A percentile compares a stretch with the other conserved stretches of the same genome.
phyloP scores from a whole-genome alignment of 2,888 invertebrate species.

The Thereva nobilitata region DNA sequence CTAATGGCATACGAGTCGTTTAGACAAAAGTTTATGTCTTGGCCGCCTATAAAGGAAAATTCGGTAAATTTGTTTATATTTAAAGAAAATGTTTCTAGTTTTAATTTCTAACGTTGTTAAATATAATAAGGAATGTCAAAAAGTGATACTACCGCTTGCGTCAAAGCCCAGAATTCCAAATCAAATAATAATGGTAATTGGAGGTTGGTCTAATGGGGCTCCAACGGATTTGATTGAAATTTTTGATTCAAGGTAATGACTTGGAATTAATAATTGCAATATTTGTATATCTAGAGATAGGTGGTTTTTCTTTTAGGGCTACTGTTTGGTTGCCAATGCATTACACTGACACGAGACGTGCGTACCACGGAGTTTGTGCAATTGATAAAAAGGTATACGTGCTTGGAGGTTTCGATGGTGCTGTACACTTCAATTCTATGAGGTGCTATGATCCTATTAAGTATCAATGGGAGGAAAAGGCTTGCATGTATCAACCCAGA shows the following conservation, averaged over 20 bases:
- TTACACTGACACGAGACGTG: conserved; percentile 72
- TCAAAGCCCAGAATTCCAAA: conserved; percentile 74
- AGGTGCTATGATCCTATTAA: conserved; percentile 78
- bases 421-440: conserved; percentile 75
- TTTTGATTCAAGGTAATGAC: conserved; percentile 71
- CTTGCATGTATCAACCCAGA: conserved; percentile 78
- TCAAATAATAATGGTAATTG: conserved; percentile 79
- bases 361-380: conserved; percentile 78
- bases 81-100: not conserved
- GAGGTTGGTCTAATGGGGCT: conserved; percentile 84
- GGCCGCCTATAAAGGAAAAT: conserved; percentile 62
- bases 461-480: conserved; percentile 74
- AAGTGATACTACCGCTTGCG: conserved; percentile 63
- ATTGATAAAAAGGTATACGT: conserved; percentile 74
- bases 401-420: conserved; percentile 83
- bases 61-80: conserved; percentile 49
- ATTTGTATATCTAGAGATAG: not conserved
- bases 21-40: conserved; percentile 62
- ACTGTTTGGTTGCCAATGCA: conserved; percentile 76
- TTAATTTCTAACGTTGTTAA: not conserved
- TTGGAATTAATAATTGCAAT: not conserved
- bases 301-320: conserved; percentile 60
- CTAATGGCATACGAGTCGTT: conserved; percentile 66
- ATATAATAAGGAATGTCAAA: conserved; percentile 61
- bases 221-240: conserved; percentile 80